A percentile compares a stretch with the other conserved stretches of the same genome.
phyloP scores from a whole-genome alignment of 64 coral and sea anemone genomes.

The Acropora yongei region DNA sequence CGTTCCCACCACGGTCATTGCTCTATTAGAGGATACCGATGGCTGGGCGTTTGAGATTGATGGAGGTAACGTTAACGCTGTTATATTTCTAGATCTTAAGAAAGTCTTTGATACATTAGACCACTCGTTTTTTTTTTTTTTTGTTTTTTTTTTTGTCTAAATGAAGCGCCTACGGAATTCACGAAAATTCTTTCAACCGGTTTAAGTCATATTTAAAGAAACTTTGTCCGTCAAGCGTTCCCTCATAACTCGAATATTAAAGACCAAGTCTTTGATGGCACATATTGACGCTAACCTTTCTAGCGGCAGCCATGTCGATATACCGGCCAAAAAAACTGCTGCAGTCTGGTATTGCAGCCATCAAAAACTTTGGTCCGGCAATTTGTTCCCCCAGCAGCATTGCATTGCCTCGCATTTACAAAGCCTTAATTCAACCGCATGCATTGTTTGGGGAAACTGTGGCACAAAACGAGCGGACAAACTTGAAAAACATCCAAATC shows the following conservation, averaged over 20 bases:
- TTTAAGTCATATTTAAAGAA: too few relatives aligned
- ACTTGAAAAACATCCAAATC: slow-evolving; percentile 26
- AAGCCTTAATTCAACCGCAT: slow-evolving; percentile 6
- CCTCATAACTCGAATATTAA: slow-evolving; percentile 14
- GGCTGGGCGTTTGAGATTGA: too few relatives aligned
- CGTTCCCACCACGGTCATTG: too few relatives aligned
- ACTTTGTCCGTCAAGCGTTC: slow-evolving; percentile 10
- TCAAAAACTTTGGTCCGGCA: slow-evolving; percentile 36
- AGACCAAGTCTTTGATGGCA: slow-evolving; percentile 27
- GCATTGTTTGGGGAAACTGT: neutral
- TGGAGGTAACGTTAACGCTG: too few relatives aligned
- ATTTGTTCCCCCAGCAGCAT: neutral
- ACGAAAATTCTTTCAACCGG: too few relatives aligned
- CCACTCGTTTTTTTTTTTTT: too few relatives aligned
- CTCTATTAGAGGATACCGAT: too few relatives aligned
- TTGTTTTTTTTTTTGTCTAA: too few relatives aligned
- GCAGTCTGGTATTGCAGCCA: slow-evolving; percentile 42
- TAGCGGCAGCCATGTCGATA: slow-evolving; percentile 24
- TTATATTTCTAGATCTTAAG: too few relatives aligned
- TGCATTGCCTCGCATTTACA: neutral
- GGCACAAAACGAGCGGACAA: neutral
- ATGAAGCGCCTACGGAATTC: too few relatives aligned
- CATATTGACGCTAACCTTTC: slow-evolving; percentile 43
- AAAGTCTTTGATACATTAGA: too few relatives aligned
- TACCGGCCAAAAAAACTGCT: slow-evolving; percentile 36